phyloP scores from a whole-genome alignment of 2,113 vertebrate genomes.

The Stegastes partitus region DNA sequence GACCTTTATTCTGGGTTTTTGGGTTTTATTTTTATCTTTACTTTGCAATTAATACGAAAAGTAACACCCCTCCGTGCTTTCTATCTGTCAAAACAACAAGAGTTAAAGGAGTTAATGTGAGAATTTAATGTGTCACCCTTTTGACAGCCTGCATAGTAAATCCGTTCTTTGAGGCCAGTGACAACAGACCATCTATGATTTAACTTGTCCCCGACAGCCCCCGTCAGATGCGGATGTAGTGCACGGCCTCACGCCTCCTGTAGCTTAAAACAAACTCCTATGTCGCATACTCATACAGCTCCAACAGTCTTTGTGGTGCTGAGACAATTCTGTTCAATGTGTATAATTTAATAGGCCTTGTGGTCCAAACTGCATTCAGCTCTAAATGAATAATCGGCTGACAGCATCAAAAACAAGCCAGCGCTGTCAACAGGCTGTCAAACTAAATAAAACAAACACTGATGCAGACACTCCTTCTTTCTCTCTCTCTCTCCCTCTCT shows the following conservation, averaged over 20 bases:
- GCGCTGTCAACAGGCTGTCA: conserved; percentile 74
- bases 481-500: neutral
- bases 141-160: conserved; percentile 65
- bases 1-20: conserved; percentile 33
- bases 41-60: conserved; percentile 12
- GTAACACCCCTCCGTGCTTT: conserved; percentile 21
- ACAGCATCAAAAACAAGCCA: conserved; percentile 71
- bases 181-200: conserved; percentile 72
- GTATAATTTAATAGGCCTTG: conserved; percentile 76
- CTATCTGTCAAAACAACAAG: conserved; percentile 58
- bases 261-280: conserved; percentile 52
- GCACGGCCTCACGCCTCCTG: conserved; percentile 23
- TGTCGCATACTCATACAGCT: conserved; percentile 33
- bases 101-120: conserved; percentile 43
- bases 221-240: conserved; percentile 44
- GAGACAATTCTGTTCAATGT: conserved; percentile 66
- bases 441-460: conserved; percentile 72
- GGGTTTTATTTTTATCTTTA: neutral
- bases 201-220: conserved; percentile 47
- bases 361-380: conserved; percentile 71
- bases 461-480: conserved; percentile 38
- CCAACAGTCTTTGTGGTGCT: conserved; percentile 31
- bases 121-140: conserved; percentile 63
- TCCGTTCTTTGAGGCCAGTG: conserved; percentile 46
- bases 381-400: conserved; percentile 78